Base-by-base conservation (phyloP, 1,140 invertebrate species). In the Ruditapes philippinarum region DNA sequence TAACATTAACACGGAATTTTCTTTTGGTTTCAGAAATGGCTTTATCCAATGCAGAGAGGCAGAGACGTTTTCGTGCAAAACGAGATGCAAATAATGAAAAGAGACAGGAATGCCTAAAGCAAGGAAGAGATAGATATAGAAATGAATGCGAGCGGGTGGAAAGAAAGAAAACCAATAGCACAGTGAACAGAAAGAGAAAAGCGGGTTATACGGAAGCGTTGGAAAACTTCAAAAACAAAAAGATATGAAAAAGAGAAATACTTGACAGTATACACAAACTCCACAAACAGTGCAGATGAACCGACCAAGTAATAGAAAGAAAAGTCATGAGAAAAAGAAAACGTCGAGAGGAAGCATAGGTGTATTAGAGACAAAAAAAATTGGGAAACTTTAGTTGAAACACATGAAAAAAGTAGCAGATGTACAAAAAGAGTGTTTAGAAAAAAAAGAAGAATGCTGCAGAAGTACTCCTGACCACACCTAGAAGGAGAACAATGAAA, bases 151-250 rank as follows among this genome's bases (percentile, higher is more conserved):
- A 68, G 38, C 25, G 2, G 7, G 7, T 19, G 80, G 80, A 12
- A 65, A 81, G 54, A 45, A 33, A 68, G n/a, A 45, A 83, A 83
- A 45, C 7, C n/a, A 33, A 36, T 83, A 1, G 45, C 62, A 83
- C 38, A 68, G 9, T 68, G 68, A 62, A 68, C 80, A 68, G 80
- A 83, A 31, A 62, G 80, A 33, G 80, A 83, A 49, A 62, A 68
- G 31, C 7, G 80, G 22, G 1, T 22, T n/a, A 31, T 31, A 4
- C 40, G 60, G 70, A 83, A 83, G 38, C 19, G 40, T n/a, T 83
- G 80, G 80, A 19, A 38, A 83, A 68, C 42, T 7, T 22, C 54
- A 81, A 31, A 81, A 81, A 25, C 25, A 36, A 57, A 80, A 80
- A 25, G 45, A 80, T 19, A 78, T 36, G 49, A 3, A n/a, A 22